Base-by-base conservation (phyloP, 2,888 invertebrate species). In the Crematogaster levior region DNA sequence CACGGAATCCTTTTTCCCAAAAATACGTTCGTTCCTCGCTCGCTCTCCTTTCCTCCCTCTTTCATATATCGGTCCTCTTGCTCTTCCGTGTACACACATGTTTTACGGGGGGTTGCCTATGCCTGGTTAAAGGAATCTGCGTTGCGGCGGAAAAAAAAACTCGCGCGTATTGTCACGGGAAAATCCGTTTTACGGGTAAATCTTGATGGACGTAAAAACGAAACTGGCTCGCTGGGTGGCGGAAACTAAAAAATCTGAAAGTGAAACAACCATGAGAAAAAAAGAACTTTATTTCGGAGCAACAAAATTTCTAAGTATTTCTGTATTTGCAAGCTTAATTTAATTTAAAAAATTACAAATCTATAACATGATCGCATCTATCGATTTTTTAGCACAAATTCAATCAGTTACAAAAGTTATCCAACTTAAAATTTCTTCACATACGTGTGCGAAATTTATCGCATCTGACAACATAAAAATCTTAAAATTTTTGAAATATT, bases 1-100 rank as follows among this genome's bases (percentile, higher is more conserved):
- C 93, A 93, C 93, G 94, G 91, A 94, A 94, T 93, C 93, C 93
- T 92, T 89, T 93, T 93, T 91, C 92, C 91, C 84, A 84, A 92
- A 93, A 93, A 91, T 89, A 89, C 86, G 89, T 89, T 90, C 70
- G 30, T 18, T 77, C n/a, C 43, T 66, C 51, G 15, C 40, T 27
- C 37, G 15, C 51, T 66, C 27, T 46, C 60, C 27, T 66, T 34
- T 87, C 79, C 84, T 63, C 81, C 81, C 72, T 85, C 81, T 48
- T 46, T 46, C 70, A 27, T 6, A 1, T 40, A 3, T 2, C 9
- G 24, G 56, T 43, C 56, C 34, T 66, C 84, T 61, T 53, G 51
- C 66, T 60, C 85, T 80, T 84, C 56, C 30, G 56, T 56, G 30
- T 63, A 30, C 56, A 79, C 85, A 86, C 77, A 86, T 85, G 75